Conservation (phyloP, 2,888 invertebrate species). For the Nomada ruficornis region DNA sequence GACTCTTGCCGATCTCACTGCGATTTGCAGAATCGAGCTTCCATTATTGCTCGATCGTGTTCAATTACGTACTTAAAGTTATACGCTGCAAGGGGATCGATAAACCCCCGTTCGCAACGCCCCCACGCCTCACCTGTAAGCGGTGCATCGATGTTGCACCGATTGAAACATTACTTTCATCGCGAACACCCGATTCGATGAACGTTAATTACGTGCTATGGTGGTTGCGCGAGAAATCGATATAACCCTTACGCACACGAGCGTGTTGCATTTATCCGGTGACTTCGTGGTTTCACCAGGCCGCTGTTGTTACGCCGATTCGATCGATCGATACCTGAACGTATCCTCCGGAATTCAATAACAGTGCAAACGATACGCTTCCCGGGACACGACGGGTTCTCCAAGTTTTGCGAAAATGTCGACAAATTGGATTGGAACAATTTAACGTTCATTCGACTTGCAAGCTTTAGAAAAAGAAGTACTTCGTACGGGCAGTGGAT, state of each 20-base stretch:
- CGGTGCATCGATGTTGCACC: not conserved
- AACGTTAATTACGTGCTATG: constrained; percentile 30
- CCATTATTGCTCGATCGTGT: not conserved
- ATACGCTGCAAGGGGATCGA: not conserved
- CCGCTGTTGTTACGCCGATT: constrained; percentile 12
- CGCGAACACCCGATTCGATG: not conserved
- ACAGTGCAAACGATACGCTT: constrained; percentile 10
- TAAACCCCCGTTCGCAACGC: not conserved
- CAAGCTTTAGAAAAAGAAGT: too few relatives aligned
- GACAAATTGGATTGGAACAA: not conserved
- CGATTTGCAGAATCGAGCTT: too few relatives aligned
- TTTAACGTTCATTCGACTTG: not conserved
- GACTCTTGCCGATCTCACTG: too few relatives aligned
- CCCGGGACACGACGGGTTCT: not conserved
- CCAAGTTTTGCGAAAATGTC: not conserved
- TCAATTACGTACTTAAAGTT: too few relatives aligned
- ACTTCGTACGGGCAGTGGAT: too few relatives aligned
- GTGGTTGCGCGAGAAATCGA: constrained; percentile 42
- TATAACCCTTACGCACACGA: constrained; percentile 15
- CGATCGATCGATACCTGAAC: constrained; percentile 37
- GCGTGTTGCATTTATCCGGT: not conserved
- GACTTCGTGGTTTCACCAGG: constrained; percentile 46
- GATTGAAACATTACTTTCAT: constrained; percentile 16
- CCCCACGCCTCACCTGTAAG: not conserved
- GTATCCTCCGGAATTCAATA: constrained; percentile 39